Evolutionary conservation across 2,888 invertebrate genomes (phyloP), one percentile per base, ranked within the genome.

Genomic region (Abrostola triplasia): DNA sequence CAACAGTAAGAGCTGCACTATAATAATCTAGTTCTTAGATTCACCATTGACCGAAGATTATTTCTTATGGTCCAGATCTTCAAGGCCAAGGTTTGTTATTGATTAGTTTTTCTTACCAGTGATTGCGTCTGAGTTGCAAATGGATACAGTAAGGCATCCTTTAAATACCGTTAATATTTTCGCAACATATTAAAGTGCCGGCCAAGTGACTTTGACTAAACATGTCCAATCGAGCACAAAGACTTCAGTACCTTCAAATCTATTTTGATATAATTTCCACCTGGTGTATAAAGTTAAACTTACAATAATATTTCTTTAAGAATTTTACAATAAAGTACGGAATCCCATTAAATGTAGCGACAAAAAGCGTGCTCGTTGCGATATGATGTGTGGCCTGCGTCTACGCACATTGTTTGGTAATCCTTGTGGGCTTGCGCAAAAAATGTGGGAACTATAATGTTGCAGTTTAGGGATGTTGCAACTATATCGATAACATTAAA

Each of bases 341-440:
- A 84, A 93, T 92, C 91, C 90, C 88, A 92, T 94, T 92, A 92
- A 90, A 87, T 73, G 76, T 84, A 76, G 82, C 84, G 69, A 87
- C 88, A 92, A 93, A 93, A 92, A 91, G 81, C 82, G 79, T 70
- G 75, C 83, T 88, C 74, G 84, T 86, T 87, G 83, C 80, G 82
- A 83, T 82, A 88, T 88, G 90, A 89, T 90, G 91, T 92, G 93
- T 90, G 92, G 91, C 87, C 89, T 88, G 88, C 88, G 87, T 82
- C 66, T 84, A 84, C 88, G 88, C 90, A 86, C 77, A 90, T 93
- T 94, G 93, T 93, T 90, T 81, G 84, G 81, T 88, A 87, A 91
- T 89, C 90, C 90, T 84, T 84, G 81, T 81, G 83, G 87, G 88
- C 77, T 80, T 82, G 81, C 70, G 84, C 88, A 93, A 93, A 93